These are phyloP conservation scores for Troglohyphantes excavatus DNA, from an alignment of 2,888 invertebrate genomes.

Conservation along the genomic window DNA sequence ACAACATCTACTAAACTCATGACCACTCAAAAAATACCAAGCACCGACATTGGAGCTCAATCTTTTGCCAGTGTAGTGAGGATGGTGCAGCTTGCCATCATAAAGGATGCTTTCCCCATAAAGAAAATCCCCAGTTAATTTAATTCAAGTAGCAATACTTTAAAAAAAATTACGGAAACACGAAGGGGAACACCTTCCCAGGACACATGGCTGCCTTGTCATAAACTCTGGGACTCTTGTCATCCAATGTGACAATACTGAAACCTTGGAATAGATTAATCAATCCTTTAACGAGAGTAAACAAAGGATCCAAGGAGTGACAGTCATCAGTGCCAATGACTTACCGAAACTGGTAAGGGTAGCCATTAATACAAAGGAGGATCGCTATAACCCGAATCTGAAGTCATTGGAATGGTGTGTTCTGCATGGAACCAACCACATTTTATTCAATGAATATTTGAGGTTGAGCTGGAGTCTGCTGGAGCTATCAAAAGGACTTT, in stretches of 20 bases:
- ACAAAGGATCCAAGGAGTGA: neutral
- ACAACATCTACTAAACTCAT: too few relatives aligned
- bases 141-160: too few relatives aligned
- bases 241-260: neutral
- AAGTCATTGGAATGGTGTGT: neutral
- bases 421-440: neutral
- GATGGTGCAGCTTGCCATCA: neutral
- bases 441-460: neutral
- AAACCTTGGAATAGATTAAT: neutral
- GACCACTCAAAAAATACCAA: too few relatives aligned
- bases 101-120: neutral
- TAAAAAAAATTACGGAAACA: too few relatives aligned
- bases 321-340: too few relatives aligned
- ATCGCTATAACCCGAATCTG: neutral
- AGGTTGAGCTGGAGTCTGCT: neutral
- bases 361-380: neutral
- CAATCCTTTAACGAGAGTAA: neutral
- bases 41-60: too few relatives aligned
- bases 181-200: neutral
- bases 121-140: too few relatives aligned
- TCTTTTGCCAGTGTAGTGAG: too few relatives aligned
- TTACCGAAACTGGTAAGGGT: neutral
- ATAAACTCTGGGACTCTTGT: neutral
- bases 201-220: neutral
- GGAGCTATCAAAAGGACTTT: neutral